Conservation (phyloP, 2,888 invertebrate species). For the Drosophila nr. medialis region DNA sequence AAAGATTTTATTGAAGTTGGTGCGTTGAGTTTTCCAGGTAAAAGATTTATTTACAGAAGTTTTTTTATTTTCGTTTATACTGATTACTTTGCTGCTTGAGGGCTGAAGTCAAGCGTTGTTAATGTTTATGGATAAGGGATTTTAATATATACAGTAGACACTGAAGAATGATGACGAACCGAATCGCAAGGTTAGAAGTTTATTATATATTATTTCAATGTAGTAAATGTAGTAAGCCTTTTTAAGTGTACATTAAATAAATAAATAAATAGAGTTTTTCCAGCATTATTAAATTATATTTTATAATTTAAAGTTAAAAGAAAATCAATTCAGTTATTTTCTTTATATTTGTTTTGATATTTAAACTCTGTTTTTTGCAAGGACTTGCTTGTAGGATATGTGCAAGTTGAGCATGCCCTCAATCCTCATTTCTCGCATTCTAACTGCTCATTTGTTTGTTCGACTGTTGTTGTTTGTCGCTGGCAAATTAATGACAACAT, state of each 20-base stretch:
- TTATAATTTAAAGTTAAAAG: no score
- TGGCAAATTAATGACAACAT: slow-evolving; percentile 70
- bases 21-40: not conserved
- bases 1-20: not conserved
- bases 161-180: not conserved
- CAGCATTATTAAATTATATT: no score
- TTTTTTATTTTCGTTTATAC: not conserved
- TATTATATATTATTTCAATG: not conserved
- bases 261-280: no score
- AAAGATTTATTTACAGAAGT: not conserved
- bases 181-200: not conserved
- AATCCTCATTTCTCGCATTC: not conserved
- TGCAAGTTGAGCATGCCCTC: accelerated
- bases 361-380: not conserved
- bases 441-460: slow-evolving; percentile 14
- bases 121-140: not conserved
- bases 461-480: slow-evolving; percentile 25
- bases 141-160: not conserved
- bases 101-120: not conserved
- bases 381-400: slow-evolving; percentile 1
- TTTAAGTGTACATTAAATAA: no score
- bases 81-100: not conserved
- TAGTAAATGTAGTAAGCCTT: not conserved
- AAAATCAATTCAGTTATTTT: no score
- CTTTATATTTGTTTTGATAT: not conserved